Base-by-base conservation (phyloP, 2,113 vertebrate species). In the Empidonax alnorum region DNA sequence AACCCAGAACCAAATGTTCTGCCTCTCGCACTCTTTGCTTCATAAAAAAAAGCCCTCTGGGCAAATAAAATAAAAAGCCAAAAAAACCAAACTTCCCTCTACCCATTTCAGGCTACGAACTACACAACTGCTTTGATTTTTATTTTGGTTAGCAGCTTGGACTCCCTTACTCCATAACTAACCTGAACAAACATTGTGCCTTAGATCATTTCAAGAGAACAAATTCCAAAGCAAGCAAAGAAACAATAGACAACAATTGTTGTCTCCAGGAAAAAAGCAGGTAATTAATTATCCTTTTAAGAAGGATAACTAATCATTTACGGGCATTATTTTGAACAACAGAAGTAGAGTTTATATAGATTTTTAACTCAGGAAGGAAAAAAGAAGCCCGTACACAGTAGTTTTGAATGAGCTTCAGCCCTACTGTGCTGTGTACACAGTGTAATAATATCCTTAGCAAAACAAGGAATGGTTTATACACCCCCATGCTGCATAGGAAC, bases 61-160 rank as follows among this genome's bases (percentile, higher is more conserved):
- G 73, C 37, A 94, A 80, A 76, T 50, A 6, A 79, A 73, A 91
- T 89, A 80, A 66, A 82, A 91, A 94, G 92, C 46, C 9, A 11
- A 27, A 61, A 37, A 37, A 17, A 9, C 58, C 24, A 37, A 17
- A 67, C 12, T 53, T 94, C 68, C 13, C 33, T 92, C 61, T 81
- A 10, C 35, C 41, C 37, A 30, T 82, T 76, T 88, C 56, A 86
- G 79, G 17, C 52, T 78, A 47, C 14, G 69, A 89, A 78, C 42
- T 74, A 71, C 72, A 78, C 31, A 85, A 75, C 15, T 35, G 7
- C 16, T 58, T 80, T 71, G 56, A 65, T 92, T 93, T 95, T 93
- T 94, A 76, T 96, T 97, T 96, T 96, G 50, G 27, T 92, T 96
- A 93, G 94, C 83, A 95, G 95, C 69, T 97, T 97, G 85, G 85